Evolutionary conservation across 2,113 vertebrate genomes (phyloP).

Genomic region (Megaceryle torquata): DNA sequence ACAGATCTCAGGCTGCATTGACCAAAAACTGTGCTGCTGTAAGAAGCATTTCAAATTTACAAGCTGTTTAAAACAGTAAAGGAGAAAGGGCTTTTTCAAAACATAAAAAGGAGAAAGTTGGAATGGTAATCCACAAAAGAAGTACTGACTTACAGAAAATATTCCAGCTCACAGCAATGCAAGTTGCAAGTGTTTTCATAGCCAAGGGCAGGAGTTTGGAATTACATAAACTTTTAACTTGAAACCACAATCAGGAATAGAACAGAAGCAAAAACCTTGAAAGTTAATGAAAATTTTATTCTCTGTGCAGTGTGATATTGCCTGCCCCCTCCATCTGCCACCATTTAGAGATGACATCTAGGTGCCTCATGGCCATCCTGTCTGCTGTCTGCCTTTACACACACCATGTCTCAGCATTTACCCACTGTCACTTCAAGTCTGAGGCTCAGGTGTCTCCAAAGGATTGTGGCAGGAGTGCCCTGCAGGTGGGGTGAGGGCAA

Average conservation of each 20-base stretch:
- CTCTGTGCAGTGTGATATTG: background rate
- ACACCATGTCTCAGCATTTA: background rate
- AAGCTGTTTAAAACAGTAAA: background rate
- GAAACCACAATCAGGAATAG: background rate
- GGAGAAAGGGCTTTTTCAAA: background rate
- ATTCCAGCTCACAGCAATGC: background rate
- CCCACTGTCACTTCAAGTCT: background rate
- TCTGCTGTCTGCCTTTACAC: background rate
- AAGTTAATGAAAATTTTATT: background rate
- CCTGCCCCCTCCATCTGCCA: background rate
- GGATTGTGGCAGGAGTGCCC: rapidly evolving
- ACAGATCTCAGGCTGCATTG: background rate
- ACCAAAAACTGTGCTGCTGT: background rate
- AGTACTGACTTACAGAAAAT: background rate
- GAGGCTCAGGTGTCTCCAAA: background rate
- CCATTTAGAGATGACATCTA: background rate
- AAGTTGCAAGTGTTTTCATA: background rate
- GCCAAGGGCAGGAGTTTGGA: background rate
- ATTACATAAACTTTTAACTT: background rate
- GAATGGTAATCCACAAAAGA: background rate
- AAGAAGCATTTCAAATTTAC: background rate
- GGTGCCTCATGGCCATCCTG: background rate
- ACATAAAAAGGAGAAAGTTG: background rate
- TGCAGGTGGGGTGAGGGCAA: background rate
- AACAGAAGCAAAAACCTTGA: background rate